Base-by-base conservation (phyloP, 2,888 invertebrate species). In the Drosophila mimetica region DNA sequence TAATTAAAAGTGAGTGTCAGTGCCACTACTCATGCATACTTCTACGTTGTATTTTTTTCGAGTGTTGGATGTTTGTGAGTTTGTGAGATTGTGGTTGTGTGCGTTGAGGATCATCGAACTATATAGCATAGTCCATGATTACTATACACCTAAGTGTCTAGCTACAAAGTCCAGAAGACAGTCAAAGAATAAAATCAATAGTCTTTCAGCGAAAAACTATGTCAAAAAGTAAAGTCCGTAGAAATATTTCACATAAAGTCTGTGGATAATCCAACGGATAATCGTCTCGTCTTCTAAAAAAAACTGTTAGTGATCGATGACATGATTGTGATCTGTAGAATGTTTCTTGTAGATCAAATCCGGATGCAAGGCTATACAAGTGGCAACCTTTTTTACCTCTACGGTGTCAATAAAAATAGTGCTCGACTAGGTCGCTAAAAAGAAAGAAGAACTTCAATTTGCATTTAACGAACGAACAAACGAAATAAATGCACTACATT, bases 21-120 rank as follows among this genome's bases (percentile, higher is more conserved):
- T 80, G 86, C 64, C 75, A 64, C 58, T 61, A 71, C 80, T 65
- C 79, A 86, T 80, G 86, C 79, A 77, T 70, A 64, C 61, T 53
- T 51, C 66, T 72, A 67, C 44, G 11, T 25, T 44, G 7, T 25
- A 25, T 28, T 44, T 47, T 44, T 58, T 28, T 46, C 11, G 37
- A 46, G 34, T 36, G 34, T 30, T 32, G 50, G 34, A 8, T 53
- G 39, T 41, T 42, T 22, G 44, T 44, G 67, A 42, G 11, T 4
- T 18, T 28, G 48, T 41, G 22, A 34, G 61, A 37, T 22, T 37
- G 20, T 53, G 48, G 22, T n/a, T n/a, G 16, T 20, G 30, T 50
- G 18, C 22, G n/a, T 30, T n/a, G 14, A 28, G 20, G 14, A 28
- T 52, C 57, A 20, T n/a, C 9, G 18, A 41, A 28, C 41, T 51